phyloP scores from a whole-genome alignment of 2,113 vertebrate species.

The Glaucomys volans region DNA sequence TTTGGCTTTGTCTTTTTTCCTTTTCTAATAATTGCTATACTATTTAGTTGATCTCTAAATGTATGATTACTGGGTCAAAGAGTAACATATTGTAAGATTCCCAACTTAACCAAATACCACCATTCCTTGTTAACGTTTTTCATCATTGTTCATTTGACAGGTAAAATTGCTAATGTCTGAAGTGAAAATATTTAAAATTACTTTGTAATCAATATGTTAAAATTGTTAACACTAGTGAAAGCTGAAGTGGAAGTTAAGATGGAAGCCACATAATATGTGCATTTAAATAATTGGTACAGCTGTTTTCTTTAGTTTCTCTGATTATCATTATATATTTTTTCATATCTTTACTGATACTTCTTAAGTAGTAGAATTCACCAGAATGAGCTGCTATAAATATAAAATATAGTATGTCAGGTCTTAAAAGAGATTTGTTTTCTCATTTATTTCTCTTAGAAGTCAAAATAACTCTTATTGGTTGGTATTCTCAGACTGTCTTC shows the following conservation, averaged over 20 bases:
- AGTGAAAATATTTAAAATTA: conserved; percentile 4
- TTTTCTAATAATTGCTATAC: not conserved
- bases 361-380: not conserved
- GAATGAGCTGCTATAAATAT: not conserved
- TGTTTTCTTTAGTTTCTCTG: not conserved
- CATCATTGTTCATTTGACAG: not conserved
- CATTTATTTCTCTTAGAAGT: conserved; percentile 18
- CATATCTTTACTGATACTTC: not conserved
- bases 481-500: not conserved
- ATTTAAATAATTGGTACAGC: not conserved
- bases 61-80: not conserved
- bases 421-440: not conserved
- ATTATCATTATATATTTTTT: not conserved
- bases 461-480: not conserved
- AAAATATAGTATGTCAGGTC: not conserved
- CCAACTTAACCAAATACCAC: not conserved
- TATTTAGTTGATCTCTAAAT: not conserved
- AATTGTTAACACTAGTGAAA: not conserved
- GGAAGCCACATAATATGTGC: not conserved
- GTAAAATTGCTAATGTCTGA: not conserved
- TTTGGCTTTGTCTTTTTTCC: not conserved
- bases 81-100: not conserved
- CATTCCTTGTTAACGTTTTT: not conserved
- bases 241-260: not conserved
- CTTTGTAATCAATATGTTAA: not conserved